Base-by-base conservation (phyloP, 2,888 invertebrate genomes). In the Brachylomia viminalis region DNA sequence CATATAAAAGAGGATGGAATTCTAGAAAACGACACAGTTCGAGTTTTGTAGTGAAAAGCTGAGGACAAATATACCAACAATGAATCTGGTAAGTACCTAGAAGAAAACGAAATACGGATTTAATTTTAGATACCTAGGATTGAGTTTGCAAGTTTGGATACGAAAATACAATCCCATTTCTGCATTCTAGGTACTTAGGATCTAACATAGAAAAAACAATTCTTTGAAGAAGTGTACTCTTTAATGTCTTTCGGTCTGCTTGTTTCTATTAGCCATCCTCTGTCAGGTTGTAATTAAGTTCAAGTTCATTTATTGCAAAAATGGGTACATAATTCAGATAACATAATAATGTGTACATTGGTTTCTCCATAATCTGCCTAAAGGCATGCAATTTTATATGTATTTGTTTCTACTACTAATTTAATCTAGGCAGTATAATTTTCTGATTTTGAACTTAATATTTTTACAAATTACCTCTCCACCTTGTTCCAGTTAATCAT, bases 1-100 rank as follows among this genome's bases (percentile, higher is more conserved):
- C 90, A 71, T 95, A 95, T 95, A 95, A 91, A 95, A 94, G 90
- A 87, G 82, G 84, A 62, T 71, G 75, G 80, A 77, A 66, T 81
- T 83, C 71, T 72, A 75, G 75, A 79, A 80, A 82, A 81, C 71
- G 83, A 83, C 85, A 93, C 95, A 95, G 93, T 95, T 81, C 82
- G 77, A 78, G 77, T 88, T 81, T 74, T 81, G 86, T 75, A 72
- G 86, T 83, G 80, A 74, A 83, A 83, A 82, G 80, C 47, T 76
- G 66, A 77, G 74, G 79, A 81, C 49, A 72, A 75, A 79, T 54
- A 69, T 59, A 59, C 42, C 7, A 83, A 90, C 86, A 74, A 94
- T 94, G 95, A 92, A 93, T 79, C 87, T 92, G 91, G 94, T 94
- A 87, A 89, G 93, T 87, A 47, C 2, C 8, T 6, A 15, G 1